These are phyloP conservation scores for Glyphotaelius pellucidus DNA, from an alignment of 2,888 invertebrate species.

Conservation along the genomic window DNA sequence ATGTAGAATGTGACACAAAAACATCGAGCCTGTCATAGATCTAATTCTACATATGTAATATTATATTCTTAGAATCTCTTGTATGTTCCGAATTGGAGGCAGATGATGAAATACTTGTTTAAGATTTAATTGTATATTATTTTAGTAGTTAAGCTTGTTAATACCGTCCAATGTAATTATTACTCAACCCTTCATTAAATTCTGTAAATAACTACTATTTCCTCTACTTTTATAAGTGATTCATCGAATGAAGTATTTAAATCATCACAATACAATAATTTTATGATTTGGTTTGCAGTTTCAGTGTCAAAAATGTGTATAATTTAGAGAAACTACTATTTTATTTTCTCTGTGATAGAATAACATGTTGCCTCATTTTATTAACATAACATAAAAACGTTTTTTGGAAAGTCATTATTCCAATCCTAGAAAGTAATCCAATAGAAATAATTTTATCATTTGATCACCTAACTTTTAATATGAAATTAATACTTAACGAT, in stretches of 20 bases:
- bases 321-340: background rate
- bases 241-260: background rate
- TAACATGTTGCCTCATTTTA: background rate
- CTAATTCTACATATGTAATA: background rate
- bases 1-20: background rate
- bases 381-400: background rate
- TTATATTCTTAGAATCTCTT: background rate
- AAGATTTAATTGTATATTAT: background rate
- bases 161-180: conserved; percentile 32
- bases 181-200: background rate
- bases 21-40: too few relatives aligned
- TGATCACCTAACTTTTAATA: background rate
- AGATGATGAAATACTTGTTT: background rate
- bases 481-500: background rate
- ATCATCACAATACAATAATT: background rate
- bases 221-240: background rate
- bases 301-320: background rate
- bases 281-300: background rate
- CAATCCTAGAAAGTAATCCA: background rate
- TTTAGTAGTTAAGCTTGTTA: conserved; percentile 13
- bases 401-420: background rate
- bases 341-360: conserved; percentile 2
- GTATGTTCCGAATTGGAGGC: background rate
- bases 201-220: background rate
- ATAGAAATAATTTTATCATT: background rate